Evolutionary conservation across 2,113 vertebrate genomes (phyloP).

Genomic region (Machaerirhynchus nigripectus): DNA sequence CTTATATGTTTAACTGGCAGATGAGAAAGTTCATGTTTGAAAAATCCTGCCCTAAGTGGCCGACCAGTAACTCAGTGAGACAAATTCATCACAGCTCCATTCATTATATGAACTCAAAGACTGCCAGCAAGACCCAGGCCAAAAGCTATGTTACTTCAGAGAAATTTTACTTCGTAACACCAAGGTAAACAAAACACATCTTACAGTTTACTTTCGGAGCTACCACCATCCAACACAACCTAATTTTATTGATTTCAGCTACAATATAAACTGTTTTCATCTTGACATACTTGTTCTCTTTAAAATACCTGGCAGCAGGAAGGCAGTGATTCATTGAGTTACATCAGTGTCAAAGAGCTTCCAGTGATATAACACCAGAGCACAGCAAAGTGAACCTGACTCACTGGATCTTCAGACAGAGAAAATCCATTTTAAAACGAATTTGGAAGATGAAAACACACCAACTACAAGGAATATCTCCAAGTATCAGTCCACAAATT

Average conservation of each 20-base stretch:
- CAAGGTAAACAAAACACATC: not conserved
- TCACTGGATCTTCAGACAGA: not conserved
- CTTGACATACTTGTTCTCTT: not conserved
- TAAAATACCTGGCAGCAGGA: not conserved
- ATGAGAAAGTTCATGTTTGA: slow-evolving; percentile 15
- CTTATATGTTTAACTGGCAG: slow-evolving; percentile 28
- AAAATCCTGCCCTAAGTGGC: slow-evolving; percentile 3
- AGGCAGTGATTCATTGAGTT: not conserved
- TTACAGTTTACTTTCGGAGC: not conserved
- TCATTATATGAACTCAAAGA: not conserved
- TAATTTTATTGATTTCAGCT: slow-evolving; percentile 62
- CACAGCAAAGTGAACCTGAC: not conserved
- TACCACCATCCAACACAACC: slow-evolving; percentile 34
- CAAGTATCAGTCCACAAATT: not conserved
- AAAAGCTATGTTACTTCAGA: not conserved
- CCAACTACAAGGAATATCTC: not conserved
- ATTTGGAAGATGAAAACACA: not conserved
- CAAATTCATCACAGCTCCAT: not conserved
- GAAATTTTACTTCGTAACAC: not conserved
- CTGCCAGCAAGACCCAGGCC: not conserved
- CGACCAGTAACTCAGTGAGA: not conserved
- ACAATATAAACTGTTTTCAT: slow-evolving; percentile 43
- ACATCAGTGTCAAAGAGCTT: not conserved
- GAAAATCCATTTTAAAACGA: not conserved
- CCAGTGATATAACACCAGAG: not conserved